Evolutionary conservation across 2,113 vertebrate genomes (phyloP).

Genomic region (Petroica traversi): DNA sequence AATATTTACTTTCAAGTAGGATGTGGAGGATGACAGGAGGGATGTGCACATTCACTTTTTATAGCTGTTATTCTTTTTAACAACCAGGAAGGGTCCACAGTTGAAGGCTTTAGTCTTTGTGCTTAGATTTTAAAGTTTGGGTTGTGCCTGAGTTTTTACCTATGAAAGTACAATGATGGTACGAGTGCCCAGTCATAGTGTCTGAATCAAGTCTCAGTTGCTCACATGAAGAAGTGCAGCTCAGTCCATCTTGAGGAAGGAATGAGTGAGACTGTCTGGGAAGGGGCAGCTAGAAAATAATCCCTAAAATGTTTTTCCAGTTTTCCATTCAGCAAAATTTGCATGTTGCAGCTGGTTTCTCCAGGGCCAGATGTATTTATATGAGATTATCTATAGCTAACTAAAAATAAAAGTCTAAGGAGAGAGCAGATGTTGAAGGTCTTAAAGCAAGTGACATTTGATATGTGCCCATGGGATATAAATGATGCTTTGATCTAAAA

Average conservation of each 20-base stretch:
- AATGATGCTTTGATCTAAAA: not conserved
- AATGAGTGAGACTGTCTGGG: not conserved
- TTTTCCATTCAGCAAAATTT: not conserved
- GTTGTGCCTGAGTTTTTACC: not conserved
- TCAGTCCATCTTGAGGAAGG: not conserved
- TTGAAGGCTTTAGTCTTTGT: not conserved
- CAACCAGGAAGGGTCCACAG: not conserved
- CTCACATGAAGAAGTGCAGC: not conserved
- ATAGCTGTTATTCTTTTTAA: not conserved
- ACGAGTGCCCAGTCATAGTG: fast-evolving
- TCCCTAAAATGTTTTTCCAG: not conserved
- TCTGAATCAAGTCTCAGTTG: not conserved
- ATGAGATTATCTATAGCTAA: not conserved
- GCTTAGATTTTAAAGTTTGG: not conserved
- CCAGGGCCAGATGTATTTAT: not conserved
- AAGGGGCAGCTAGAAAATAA: not conserved
- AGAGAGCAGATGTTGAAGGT: not conserved
- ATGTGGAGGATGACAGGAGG: not conserved
- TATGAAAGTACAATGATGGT: not conserved
- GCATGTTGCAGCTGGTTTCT: not conserved
- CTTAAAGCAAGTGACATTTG: not conserved
- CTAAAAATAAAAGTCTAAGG: not conserved
- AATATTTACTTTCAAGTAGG: not conserved
- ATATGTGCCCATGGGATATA: not conserved
- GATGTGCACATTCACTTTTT: not conserved